phyloP scores from a whole-genome alignment of 2,113 vertebrate genomes.

The Struthio camelus region DNA sequence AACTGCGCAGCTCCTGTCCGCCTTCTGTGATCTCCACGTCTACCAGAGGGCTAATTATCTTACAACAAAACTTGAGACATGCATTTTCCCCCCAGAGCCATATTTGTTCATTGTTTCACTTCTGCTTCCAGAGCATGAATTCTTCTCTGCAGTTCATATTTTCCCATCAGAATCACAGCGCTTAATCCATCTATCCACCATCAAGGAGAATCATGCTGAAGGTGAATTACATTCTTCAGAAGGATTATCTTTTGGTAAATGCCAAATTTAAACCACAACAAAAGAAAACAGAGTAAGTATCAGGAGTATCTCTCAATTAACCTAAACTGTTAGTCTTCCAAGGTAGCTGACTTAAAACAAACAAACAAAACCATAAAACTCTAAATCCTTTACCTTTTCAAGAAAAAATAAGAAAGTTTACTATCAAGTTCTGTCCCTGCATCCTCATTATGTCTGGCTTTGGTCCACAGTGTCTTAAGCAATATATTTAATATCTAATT shows the following conservation, averaged over 20 bases:
- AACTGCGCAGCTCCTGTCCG: slow-evolving; percentile 50
- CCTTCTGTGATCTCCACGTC: slow-evolving; percentile 16
- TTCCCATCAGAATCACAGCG: slow-evolving; percentile 48
- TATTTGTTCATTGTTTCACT: slow-evolving; percentile 60
- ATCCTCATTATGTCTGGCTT: not conserved
- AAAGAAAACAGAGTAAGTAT: not conserved
- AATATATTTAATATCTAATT: not conserved
- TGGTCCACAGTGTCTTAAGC: not conserved
- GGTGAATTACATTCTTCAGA: not conserved
- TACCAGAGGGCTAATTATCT: slow-evolving; percentile 70
- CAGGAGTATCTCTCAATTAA: not conserved
- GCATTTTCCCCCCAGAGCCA: slow-evolving; percentile 49
- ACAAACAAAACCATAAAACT: not conserved
- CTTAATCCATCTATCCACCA: not conserved
- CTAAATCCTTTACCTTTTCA: not conserved
- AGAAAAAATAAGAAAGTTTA: not conserved
- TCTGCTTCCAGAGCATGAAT: slow-evolving; percentile 39
- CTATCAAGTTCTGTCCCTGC: not conserved
- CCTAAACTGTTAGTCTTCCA: not conserved
- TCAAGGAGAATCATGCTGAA: not conserved
- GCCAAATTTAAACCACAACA: slow-evolving; percentile 26
- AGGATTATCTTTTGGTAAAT: not conserved
- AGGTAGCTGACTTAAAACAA: not conserved
- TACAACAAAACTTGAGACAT: slow-evolving; percentile 56
- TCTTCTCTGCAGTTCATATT: not conserved